Percentiles rank a stretch among this genome's conserved stretches.
Evolutionary conservation across 2,888 invertebrate species (phyloP).

Genomic region (Hirtodrosophila confusa): DNA sequence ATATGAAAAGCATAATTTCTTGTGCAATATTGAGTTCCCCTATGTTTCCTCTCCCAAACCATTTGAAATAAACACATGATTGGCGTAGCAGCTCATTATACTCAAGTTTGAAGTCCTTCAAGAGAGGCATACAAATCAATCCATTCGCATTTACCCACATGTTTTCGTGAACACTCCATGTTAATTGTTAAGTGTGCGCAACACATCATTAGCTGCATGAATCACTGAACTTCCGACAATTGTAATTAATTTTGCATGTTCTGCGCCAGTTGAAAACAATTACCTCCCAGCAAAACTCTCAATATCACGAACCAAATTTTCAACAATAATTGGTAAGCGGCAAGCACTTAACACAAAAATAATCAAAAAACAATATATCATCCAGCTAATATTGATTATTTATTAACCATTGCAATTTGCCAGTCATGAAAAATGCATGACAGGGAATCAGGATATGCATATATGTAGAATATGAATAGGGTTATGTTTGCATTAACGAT

Average conservation of each 20-base stretch:
- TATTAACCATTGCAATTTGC: conserved; percentile 48
- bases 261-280: conserved; percentile 28
- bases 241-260: conserved; percentile 62
- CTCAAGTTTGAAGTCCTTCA: no score
- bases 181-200: conserved; percentile 32
- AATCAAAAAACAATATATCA: conserved; percentile 10
- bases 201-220: conserved; percentile 51
- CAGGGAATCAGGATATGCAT: conserved; percentile 5
- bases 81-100: no score
- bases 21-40: no score
- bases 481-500: conserved; percentile 19
- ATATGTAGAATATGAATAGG: conserved; percentile 31
- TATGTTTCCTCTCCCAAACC: no score
- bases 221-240: conserved; percentile 38
- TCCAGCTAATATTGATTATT: conserved; percentile 34
- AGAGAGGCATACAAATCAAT: no score
- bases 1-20: no score
- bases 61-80: no score
- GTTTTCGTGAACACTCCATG: background rate
- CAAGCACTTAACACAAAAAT: conserved; percentile 13
- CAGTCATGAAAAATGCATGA: conserved; percentile 30
- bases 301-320: conserved; percentile 34
- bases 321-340: conserved; percentile 44
- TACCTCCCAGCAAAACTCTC: conserved; percentile 12
- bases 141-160: no score